Evolutionary conservation across 1,140 invertebrate genomes (phyloP).

Genomic region (Pseudomyrmex concolor): DNA sequence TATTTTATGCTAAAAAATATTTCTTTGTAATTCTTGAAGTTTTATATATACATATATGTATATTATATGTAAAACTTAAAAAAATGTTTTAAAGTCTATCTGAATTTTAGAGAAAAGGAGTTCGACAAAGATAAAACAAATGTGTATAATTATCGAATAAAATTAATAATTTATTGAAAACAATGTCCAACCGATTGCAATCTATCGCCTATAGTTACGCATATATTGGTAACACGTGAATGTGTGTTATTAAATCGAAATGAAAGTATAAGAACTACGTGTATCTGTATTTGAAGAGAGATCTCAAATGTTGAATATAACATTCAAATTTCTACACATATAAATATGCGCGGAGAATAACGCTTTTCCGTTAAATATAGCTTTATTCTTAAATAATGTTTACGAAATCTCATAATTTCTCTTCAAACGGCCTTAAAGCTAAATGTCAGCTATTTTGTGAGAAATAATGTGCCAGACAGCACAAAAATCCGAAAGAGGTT

Average conservation of each 20-base stretch:
- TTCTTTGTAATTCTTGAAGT: not conserved
- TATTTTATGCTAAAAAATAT: not conserved
- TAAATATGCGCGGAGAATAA: constrained; percentile 18
- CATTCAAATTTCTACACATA: not conserved
- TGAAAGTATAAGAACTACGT: constrained; percentile 13
- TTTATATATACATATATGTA: not conserved
- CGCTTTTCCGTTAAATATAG: constrained; percentile 23
- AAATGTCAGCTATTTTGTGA: constrained; percentile 23
- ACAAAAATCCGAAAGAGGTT: no score
- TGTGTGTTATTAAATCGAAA: constrained; percentile 16
- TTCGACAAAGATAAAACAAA: not conserved
- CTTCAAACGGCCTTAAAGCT: constrained; percentile 21
- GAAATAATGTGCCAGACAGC: constrained; percentile 6
- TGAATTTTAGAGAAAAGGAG: not conserved
- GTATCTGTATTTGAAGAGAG: not conserved
- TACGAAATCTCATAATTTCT: constrained; percentile 13
- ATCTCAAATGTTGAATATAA: constrained; percentile 37
- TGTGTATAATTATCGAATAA: constrained; percentile 11
- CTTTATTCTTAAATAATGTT: constrained; percentile 19
- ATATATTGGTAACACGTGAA: constrained; percentile 4
- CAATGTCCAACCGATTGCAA: constrained; percentile 44
- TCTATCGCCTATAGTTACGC: constrained; percentile 40
- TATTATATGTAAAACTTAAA: no score
- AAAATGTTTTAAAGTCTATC: not conserved
- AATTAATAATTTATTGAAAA: constrained; percentile 71